These are phyloP conservation scores for Metopia argyrocephala DNA, from an alignment of 2,888 invertebrate genomes.

Conservation along the genomic window DNA sequence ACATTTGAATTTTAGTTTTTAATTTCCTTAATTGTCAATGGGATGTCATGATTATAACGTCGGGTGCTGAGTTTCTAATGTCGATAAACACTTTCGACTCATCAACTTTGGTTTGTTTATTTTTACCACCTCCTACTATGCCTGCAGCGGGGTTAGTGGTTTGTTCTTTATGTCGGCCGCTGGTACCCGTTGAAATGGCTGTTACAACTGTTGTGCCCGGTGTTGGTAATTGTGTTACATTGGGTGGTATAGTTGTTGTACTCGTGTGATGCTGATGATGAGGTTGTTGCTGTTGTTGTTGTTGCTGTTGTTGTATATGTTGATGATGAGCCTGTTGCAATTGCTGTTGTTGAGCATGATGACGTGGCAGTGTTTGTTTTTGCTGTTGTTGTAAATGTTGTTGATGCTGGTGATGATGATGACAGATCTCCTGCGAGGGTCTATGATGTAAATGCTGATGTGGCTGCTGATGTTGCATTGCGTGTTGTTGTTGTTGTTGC, in stretches of 20 bases:
- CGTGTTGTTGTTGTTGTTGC: constrained; percentile 60
- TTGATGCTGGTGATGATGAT: constrained; percentile 77
- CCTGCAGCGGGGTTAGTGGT: constrained; percentile 32
- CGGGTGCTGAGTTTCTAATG: constrained; percentile 93
- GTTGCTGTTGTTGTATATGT: constrained; percentile 63
- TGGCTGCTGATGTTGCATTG: constrained; percentile 55
- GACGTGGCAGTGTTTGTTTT: constrained; percentile 57
- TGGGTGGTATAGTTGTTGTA: constrained; percentile 65
- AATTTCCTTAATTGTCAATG: constrained; percentile 83
- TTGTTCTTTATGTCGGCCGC: constrained; percentile 52
- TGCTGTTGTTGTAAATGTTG: constrained; percentile 73
- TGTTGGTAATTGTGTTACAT: constrained; percentile 61
- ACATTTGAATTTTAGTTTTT: constrained; percentile 48
- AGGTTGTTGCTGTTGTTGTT: constrained; percentile 63
- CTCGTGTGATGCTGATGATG: constrained; percentile 55
- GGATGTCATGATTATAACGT: constrained; percentile 88
- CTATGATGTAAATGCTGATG: constrained; percentile 65
- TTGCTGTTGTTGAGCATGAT: constrained; percentile 55
- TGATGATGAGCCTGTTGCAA: constrained; percentile 66
- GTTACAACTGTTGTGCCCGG: constrained; percentile 60
- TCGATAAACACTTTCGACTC: constrained; percentile 86
- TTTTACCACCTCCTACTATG: constrained; percentile 46
- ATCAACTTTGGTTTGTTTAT: constrained; percentile 71
- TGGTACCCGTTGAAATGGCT: constrained; percentile 55
- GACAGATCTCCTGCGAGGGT: constrained; percentile 71